Evolutionary conservation across 2,888 invertebrate genomes (phyloP).

Genomic region (Drosophila borborema): DNA sequence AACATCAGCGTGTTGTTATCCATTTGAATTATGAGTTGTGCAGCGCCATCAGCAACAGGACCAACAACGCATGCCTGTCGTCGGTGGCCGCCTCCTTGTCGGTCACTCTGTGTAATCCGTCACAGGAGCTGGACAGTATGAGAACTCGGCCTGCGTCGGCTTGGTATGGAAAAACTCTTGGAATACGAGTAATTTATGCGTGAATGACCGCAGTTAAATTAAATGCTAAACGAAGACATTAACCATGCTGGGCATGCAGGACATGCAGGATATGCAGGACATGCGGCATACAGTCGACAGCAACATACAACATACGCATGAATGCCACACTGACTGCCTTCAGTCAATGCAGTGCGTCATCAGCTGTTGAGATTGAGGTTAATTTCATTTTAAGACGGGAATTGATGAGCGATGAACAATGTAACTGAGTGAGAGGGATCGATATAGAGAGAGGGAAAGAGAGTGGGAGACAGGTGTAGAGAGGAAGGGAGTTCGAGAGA

Average conservation of each 20-base stretch:
- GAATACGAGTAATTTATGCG: slow-evolving; percentile 63
- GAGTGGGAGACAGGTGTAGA: not conserved
- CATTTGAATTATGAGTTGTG: slow-evolving; percentile 75
- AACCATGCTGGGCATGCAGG: slow-evolving; percentile 66
- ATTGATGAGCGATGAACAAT: not conserved
- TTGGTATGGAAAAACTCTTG: slow-evolving; percentile 48
- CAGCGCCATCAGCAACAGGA: slow-evolving; percentile 52
- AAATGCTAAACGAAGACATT: slow-evolving; percentile 82
- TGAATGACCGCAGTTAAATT: slow-evolving; percentile 77
- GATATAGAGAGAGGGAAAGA: not conserved
- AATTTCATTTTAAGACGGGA: slow-evolving; percentile 27
- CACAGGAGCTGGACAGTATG: slow-evolving; percentile 33
- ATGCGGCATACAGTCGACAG: slow-evolving; percentile 1
- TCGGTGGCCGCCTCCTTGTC: slow-evolving; percentile 26
- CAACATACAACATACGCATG: not conserved
- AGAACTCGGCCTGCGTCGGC: slow-evolving; percentile 15
- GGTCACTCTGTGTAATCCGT: slow-evolving; percentile 56
- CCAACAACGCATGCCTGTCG: slow-evolving; percentile 48
- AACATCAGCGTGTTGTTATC: slow-evolving; percentile 59
- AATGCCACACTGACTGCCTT: slow-evolving; percentile 17
- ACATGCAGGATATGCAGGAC: slow-evolving; percentile 2
- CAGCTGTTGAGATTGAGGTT: slow-evolving; percentile 29
- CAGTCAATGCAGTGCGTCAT: slow-evolving; percentile 22
- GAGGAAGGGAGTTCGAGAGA: not conserved
- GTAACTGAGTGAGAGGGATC: no score